Evolutionary conservation across 2,888 invertebrate species (phyloP).

Genomic region (Muschampia plurimacula): DNA sequence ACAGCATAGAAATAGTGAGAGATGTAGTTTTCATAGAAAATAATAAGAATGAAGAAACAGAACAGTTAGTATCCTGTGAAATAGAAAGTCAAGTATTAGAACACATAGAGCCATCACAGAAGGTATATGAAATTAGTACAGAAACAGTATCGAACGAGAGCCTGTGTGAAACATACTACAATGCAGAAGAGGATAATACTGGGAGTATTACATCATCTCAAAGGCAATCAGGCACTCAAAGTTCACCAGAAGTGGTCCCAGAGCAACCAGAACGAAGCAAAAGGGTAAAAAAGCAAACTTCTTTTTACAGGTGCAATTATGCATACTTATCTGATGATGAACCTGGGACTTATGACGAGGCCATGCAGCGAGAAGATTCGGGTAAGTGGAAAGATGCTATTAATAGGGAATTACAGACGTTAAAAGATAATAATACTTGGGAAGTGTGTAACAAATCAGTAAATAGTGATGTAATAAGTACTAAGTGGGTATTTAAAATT

Average conservation of each 20-base stretch:
- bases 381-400: constrained; percentile 41
- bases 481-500: constrained; percentile 49
- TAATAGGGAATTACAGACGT: constrained; percentile 36
- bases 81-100: background rate
- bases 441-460: constrained; percentile 23
- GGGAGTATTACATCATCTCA: background rate
- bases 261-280: background rate
- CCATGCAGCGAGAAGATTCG: constrained; percentile 40
- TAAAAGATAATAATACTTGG: constrained; percentile 42
- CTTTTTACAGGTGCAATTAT: constrained; percentile 39
- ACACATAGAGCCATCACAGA: background rate
- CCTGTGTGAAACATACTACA: background rate
- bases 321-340: constrained; percentile 6
- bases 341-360: constrained; percentile 43
- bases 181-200: background rate
- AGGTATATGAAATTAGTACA: background rate
- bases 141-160: background rate
- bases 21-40: background rate
- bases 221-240: background rate
- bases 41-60: background rate
- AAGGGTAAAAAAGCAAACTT: constrained; percentile 33
- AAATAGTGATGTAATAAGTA: constrained; percentile 39
- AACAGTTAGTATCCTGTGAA: background rate
- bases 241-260: background rate
- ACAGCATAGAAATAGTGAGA: background rate